Evolutionary conservation across 23 tunicate species (phyloP).

Genomic region (Trididemnum nubilum): DNA sequence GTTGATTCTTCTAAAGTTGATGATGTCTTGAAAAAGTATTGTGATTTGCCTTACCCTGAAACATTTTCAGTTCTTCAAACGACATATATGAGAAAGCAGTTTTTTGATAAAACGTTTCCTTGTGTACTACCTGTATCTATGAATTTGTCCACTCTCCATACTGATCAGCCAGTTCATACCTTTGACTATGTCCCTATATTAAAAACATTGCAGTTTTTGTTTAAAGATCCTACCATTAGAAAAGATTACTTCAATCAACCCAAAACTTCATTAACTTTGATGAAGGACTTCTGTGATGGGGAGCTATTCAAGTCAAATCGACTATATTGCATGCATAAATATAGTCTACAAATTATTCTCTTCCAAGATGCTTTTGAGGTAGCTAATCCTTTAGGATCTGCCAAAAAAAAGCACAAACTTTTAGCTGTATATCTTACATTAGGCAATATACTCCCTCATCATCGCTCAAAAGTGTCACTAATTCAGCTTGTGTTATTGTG

Average conservation of each 20-base stretch:
- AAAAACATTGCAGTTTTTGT: slow-evolving; percentile 26
- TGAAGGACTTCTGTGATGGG: neutral
- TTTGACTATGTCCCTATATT: slow-evolving; percentile 45
- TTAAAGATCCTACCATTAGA: neutral
- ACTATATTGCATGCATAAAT: neutral
- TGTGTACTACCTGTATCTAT: neutral
- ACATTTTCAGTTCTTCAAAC: neutral
- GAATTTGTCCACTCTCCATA: neutral
- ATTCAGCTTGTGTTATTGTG: slow-evolving; percentile 50
- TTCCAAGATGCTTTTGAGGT: slow-evolving; percentile 34
- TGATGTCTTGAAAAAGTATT: neutral
- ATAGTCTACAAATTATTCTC: neutral
- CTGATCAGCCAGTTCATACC: slow-evolving; percentile 2
- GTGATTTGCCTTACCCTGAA: neutral
- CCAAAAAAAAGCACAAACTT: slow-evolving; percentile 43
- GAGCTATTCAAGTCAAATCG: neutral
- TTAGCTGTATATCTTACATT: slow-evolving; percentile 41
- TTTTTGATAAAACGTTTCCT: neutral
- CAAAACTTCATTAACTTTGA: neutral
- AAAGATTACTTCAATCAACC: slow-evolving; percentile 19
- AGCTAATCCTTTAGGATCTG: slow-evolving; percentile 43
- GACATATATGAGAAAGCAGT: neutral
- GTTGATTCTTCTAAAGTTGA: neutral
- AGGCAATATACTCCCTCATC: slow-evolving; percentile 27
- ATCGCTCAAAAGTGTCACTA: slow-evolving; percentile 31